A percentile compares a stretch with the other conserved stretches of the same genome.
These are phyloP conservation scores for Cettia cetti DNA, from an alignment of 2,113 vertebrate genomes.

Conservation along the genomic window DNA sequence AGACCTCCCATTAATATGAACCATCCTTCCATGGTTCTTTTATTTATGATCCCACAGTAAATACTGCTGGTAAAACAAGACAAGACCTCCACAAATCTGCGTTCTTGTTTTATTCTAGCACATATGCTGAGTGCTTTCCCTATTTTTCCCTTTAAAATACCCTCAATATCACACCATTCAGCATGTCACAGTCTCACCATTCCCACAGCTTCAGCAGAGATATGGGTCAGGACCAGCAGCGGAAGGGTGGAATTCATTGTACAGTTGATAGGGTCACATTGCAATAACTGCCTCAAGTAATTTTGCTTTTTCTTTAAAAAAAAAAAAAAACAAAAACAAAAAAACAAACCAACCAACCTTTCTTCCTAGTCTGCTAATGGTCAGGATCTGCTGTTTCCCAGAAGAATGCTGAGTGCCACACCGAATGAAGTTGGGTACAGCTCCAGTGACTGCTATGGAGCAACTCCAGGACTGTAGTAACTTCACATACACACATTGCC, in stretches of 20 bases:
- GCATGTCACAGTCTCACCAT: slow-evolving; percentile 33
- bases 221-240: neutral
- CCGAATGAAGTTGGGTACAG: neutral
- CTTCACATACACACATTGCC: neutral
- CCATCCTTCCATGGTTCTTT: neutral
- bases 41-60: neutral
- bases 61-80: neutral
- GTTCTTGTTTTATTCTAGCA: neutral
- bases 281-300: slow-evolving; percentile 9
- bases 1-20: neutral
- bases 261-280: neutral
- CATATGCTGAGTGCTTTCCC: neutral
- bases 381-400: slow-evolving; percentile 19
- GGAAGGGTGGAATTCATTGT: neutral
- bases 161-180: slow-evolving; percentile 7
- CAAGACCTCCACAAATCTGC: neutral
- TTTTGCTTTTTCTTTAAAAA: neutral
- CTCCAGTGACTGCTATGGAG: neutral
- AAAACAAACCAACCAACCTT: neutral
- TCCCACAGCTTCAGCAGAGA: slow-evolving; percentile 15
- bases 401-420: neutral
- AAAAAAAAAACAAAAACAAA: neutral
- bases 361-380: neutral
- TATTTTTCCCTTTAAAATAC: slow-evolving; percentile 13
- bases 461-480: neutral